A percentile compares a stretch with the other conserved stretches of the same genome.
These are phyloP conservation scores for Drosophila robusta DNA, from an alignment of 2,888 invertebrate species.

Conservation along the genomic window DNA sequence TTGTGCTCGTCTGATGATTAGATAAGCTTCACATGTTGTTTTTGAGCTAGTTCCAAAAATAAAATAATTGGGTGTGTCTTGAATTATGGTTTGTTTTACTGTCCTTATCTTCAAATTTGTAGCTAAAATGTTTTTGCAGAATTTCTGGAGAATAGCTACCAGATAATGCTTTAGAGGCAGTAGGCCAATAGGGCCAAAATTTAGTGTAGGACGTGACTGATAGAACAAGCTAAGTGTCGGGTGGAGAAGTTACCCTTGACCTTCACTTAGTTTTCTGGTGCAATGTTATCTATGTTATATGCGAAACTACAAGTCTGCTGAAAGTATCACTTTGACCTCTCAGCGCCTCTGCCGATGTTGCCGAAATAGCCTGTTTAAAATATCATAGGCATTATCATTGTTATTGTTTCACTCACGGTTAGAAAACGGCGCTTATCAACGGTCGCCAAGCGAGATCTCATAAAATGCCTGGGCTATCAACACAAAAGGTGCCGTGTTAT, in stretches of 20 bases:
- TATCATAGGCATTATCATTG: constrained; percentile 25
- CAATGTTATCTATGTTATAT: background rate
- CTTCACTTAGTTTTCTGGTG: background rate
- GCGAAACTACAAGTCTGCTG: too few relatives aligned
- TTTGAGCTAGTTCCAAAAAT: constrained; percentile 20
- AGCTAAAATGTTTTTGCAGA: too few relatives aligned
- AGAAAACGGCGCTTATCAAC: constrained; percentile 54
- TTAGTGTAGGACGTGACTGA: too few relatives aligned
- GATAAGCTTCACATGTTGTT: constrained; percentile 32
- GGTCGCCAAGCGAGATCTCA: constrained; percentile 51
- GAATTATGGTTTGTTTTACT: constrained; percentile 10
- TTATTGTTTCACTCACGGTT: constrained; percentile 24
- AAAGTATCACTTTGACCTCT: too few relatives aligned
- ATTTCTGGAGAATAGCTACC: too few relatives aligned
- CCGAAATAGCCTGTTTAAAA: constrained; percentile 18
- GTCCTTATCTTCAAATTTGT: background rate
- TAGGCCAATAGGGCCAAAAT: too few relatives aligned
- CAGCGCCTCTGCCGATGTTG: constrained; percentile 13
- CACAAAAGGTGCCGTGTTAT: constrained; percentile 64
- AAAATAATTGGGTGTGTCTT: constrained; percentile 33
- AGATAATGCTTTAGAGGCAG: too few relatives aligned
- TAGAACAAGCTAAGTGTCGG: too few relatives aligned
- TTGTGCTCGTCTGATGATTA: constrained; percentile 33
- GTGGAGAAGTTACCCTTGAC: background rate
- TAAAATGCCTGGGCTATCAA: constrained; percentile 57